Percentiles rank a stretch among this genome's conserved stretches.
phyloP scores from a whole-genome alignment of 2,113 vertebrate genomes.

The Baryphthengus martii region DNA sequence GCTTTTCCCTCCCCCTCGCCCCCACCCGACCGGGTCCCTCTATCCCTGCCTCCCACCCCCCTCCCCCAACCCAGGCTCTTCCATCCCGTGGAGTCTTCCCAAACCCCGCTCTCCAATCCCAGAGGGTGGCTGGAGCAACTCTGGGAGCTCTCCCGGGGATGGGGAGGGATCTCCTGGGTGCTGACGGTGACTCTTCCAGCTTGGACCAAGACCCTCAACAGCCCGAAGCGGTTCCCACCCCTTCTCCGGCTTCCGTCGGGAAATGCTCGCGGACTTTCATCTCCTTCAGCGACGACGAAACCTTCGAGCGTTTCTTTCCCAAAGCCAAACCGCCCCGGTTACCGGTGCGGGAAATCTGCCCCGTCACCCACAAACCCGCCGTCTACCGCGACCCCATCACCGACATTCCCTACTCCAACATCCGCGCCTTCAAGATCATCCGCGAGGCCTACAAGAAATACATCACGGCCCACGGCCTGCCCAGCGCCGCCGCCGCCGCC shows the following conservation, averaged over 20 bases:
- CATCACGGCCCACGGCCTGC: slow-evolving; percentile 89
- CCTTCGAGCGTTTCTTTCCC: slow-evolving; percentile 82
- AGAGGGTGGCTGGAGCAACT: background rate
- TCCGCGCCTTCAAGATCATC: slow-evolving; percentile 92
- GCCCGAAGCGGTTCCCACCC: background rate
- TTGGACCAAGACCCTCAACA: slow-evolving; percentile 82
- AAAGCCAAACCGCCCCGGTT: slow-evolving; percentile 61
- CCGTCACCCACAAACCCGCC: slow-evolving; percentile 89
- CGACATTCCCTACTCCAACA: slow-evolving; percentile 91
- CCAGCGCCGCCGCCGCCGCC: slow-evolving; percentile 65
- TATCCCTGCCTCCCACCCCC: fast-evolving
- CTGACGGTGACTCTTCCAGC: slow-evolving; percentile 42
- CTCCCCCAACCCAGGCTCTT: background rate
- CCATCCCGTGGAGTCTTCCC: fast-evolving
- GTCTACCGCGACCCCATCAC: slow-evolving; percentile 93
- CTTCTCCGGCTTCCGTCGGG: background rate
- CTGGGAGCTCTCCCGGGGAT: background rate
- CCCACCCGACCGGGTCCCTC: background rate
- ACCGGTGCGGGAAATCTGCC: slow-evolving; percentile 88
- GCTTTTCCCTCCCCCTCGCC: fast-evolving
- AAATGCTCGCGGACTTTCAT: slow-evolving; percentile 90
- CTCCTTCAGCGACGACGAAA: slow-evolving; percentile 91
- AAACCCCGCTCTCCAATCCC: background rate
- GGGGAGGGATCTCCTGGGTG: background rate
- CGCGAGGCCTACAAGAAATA: slow-evolving; percentile 94